Evolutionary conservation across 2,888 invertebrate species (phyloP), one percentile per base, ranked within the genome.

Genomic region (Melitaea athalia): DNA sequence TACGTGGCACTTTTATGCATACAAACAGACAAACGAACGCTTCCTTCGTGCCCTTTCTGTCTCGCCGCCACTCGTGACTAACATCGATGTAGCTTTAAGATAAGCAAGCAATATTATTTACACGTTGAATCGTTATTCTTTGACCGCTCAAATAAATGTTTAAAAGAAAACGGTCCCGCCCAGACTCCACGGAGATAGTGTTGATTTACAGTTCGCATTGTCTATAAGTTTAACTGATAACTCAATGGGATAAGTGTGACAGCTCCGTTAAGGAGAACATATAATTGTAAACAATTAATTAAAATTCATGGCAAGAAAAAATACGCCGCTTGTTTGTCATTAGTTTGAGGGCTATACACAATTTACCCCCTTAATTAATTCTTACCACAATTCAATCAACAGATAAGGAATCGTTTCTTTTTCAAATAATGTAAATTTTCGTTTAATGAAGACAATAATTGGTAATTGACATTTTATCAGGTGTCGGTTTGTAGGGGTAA

Each of bases 31-130:
- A 84, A 81, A 84, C 77, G 77, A 77, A 75, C 80, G 80, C 78
- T 80, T 80, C 80, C 81, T 77, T 75, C 75, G 74, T 79, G 78
- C 77, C 76, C 82, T 86, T 88, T 88, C 78, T 81, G 85, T 79
- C 79, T 80, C 77, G 82, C 88, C 86, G 87, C 80, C 81, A 80
- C 80, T 86, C 89, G 89, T 87, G 90, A 89, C 88, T 83, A 81
- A 81, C 82, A 79, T 79, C 80, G 89, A 89, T 89, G 84, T 81
- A 78, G 81, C 77, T 78, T 79, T 75, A 71, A 85, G 91, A 89
- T 91, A 89, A 87, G 79, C 77, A 77, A 77, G 79, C 80, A 76
- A 82, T 72, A 75, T 75, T 76, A 73, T 74, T 74, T 76, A 73
- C 72, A 72, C 71, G 64, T 72, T 69, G 68, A 72, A 75, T 75